A percentile compares a stretch with the other conserved stretches of the same genome.
These are phyloP conservation scores for Drosophila paranaensis DNA, from an alignment of 2,888 invertebrate genomes.

Conservation along the genomic window DNA sequence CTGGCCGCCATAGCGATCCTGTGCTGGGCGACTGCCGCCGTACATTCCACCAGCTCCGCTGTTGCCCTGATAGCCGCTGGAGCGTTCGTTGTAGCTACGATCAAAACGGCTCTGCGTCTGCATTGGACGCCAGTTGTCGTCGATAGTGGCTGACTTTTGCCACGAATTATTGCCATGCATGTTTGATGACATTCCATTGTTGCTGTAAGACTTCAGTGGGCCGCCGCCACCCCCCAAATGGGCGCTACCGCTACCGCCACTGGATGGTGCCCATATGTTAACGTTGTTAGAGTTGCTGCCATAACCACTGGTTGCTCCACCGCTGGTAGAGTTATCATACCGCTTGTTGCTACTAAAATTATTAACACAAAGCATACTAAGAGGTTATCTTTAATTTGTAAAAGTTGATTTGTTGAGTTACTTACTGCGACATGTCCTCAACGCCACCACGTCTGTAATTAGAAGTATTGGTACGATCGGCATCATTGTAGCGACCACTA, in stretches of 20 bases:
- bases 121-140: constrained; percentile 82
- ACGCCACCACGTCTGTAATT: constrained; percentile 74
- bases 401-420: not conserved
- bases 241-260: constrained; percentile 63
- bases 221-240: constrained; percentile 66
- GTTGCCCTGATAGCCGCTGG: constrained; percentile 78
- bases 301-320: constrained; percentile 67
- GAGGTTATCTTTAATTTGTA: not conserved
- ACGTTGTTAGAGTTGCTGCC: constrained; percentile 67
- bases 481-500: constrained; percentile 75
- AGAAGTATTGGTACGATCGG: constrained; percentile 73
- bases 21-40: constrained; percentile 77
- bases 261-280: constrained; percentile 74
- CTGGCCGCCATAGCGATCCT: constrained; percentile 83
- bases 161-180: constrained; percentile 78
- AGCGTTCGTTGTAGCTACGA: constrained; percentile 84
- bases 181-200: constrained; percentile 81
- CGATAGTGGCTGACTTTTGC: constrained; percentile 77
- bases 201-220: constrained; percentile 82
- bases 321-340: constrained; percentile 80
- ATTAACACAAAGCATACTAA: not conserved
- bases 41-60: constrained; percentile 77
- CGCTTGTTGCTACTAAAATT: constrained; percentile 74
- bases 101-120: constrained; percentile 84
- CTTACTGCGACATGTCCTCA: constrained; percentile 74